Evolutionary conservation across 2,113 vertebrate species (phyloP).

Genomic region (Sebastes schlegelii): DNA sequence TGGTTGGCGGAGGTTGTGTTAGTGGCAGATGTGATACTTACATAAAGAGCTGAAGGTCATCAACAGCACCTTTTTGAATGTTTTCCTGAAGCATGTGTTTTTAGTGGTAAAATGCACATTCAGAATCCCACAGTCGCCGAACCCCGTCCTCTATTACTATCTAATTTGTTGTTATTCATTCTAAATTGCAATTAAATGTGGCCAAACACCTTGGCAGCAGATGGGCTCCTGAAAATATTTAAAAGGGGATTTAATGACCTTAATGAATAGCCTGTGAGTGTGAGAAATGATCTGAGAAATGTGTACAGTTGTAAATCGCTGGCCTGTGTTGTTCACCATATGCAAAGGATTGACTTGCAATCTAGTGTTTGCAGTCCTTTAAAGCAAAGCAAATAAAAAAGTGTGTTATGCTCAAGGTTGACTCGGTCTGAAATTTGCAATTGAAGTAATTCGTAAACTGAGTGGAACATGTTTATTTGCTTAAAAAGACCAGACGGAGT

Average conservation of each 20-base stretch:
- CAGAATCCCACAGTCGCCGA: not conserved
- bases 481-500: slow-evolving; percentile 30
- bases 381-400: slow-evolving; percentile 5
- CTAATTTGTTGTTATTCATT: slow-evolving; percentile 40
- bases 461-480: slow-evolving; percentile 58
- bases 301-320: slow-evolving; percentile 23
- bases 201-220: slow-evolving; percentile 28
- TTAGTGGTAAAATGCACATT: not conserved
- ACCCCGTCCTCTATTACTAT: not conserved
- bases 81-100: not conserved
- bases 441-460: slow-evolving; percentile 49
- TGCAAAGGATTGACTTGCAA: slow-evolving; percentile 57
- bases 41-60: not conserved
- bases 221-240: slow-evolving; percentile 36
- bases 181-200: slow-evolving; percentile 45
- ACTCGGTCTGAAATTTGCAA: slow-evolving; percentile 38
- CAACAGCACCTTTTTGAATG: not conserved
- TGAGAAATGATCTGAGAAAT: slow-evolving; percentile 46
- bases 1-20: slow-evolving; percentile 20
- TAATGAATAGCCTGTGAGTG: slow-evolving; percentile 20
- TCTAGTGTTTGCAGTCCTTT: slow-evolving; percentile 34
- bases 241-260: slow-evolving; percentile 38
- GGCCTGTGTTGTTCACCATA: slow-evolving; percentile 30
- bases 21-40: slow-evolving; percentile 8
- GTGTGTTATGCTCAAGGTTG: slow-evolving; percentile 31